Base-by-base conservation (phyloP, 2,888 invertebrate species). In the Drosophila anomelani region DNA sequence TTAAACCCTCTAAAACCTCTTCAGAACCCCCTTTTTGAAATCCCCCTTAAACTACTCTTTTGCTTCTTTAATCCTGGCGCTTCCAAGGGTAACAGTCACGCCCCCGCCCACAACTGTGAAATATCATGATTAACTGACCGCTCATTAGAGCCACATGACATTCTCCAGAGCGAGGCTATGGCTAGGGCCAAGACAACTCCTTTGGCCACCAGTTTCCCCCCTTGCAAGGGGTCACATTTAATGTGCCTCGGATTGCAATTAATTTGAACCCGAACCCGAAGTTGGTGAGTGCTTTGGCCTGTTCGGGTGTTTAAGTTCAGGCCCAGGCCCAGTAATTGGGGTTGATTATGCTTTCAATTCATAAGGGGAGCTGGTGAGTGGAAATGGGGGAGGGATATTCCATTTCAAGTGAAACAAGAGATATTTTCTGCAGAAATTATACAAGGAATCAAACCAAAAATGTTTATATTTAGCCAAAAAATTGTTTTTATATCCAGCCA, bases 101-200 rank as follows among this genome's bases (percentile, higher is more conserved):
- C 39, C 53, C 20, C 55, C 63, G n/a, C 13, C 51, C 49, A 29
- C 53, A 66, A 71, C 68, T 79, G 60, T 83, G 60, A 71, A 81
- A 87, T 87, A 67, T 76, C 79, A 82, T 89, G 88, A 89, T 89
- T 79, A 86, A 89, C 86, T 89, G 89, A 77, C 83, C 86, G 64
- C 88, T 85, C 88, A 89, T 86, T 88, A 89, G 70, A 58, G 64
- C 64, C 89, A 78, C 57, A 77, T 70, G 77, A 77, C 78, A 78
- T 47, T 74, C 59, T 67, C 57, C 7, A 46, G 4, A 23, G 15
- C 15, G 23, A 26, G 3, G 44, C 20, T 20, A 20, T 43, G n/a
- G 34, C 49, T 13, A 39, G 36, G 34, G 55, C 38, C 29, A 26
- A 29, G 17, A 20, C 34, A n/a, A 39, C 29, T 39, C 44, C 20